These are phyloP conservation scores for Drosophila mayri DNA, from an alignment of 1,140 invertebrate genomes.

Conservation along the genomic window DNA sequence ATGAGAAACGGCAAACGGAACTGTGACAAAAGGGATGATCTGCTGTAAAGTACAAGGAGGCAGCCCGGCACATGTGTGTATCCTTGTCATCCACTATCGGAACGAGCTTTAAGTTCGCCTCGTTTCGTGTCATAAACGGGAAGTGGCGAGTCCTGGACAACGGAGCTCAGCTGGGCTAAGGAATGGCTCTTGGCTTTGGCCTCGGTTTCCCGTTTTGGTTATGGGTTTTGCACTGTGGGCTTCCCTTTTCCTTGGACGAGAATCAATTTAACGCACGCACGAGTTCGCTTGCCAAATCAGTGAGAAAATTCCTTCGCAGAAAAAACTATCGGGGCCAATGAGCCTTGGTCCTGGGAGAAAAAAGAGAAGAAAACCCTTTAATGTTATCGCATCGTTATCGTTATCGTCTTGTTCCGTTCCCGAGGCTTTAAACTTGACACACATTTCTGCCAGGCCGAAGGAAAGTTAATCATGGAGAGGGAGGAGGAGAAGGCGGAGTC, in stretches of 20 bases:
- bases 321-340: conserved; percentile 64
- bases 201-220: conserved; percentile 3
- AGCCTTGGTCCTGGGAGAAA: conserved; percentile 45
- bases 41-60: conserved; percentile 29
- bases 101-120: conserved; percentile 59
- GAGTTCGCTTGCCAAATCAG: conserved; percentile 69
- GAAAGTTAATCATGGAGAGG: conserved; percentile 56
- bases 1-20: conserved; percentile 64
- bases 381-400: conserved; percentile 48
- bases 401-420: conserved; percentile 25
- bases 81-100: conserved; percentile 13
- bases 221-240: conserved; percentile 10
- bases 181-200: not conserved
- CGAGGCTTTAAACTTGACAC: conserved; percentile 69
- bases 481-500: not conserved
- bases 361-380: conserved; percentile 21
- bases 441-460: conserved; percentile 32
- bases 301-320: conserved; percentile 65
- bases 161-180: conserved; percentile 27
- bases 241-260: conserved; percentile 9
- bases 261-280: conserved; percentile 81
- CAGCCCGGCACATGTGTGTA: conserved; percentile 13
- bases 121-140: conserved; percentile 52
- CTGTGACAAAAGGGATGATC: conserved; percentile 62
- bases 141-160: conserved; percentile 53